Evolutionary conservation across 2,888 invertebrate genomes (phyloP).

Genomic region (Agriotes lineatus): DNA sequence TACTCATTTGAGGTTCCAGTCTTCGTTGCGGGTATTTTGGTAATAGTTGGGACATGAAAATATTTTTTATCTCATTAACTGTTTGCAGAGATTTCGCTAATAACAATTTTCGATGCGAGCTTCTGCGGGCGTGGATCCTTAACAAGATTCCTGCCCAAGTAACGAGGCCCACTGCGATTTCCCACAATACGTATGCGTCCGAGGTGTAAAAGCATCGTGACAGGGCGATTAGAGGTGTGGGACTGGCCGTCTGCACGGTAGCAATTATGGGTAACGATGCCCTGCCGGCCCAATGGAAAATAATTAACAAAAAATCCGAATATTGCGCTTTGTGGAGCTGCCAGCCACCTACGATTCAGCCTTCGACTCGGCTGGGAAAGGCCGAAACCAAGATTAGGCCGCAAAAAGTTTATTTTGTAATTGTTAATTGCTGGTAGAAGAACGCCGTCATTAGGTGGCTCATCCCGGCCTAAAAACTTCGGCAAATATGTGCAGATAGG

Average conservation of each 20-base stretch:
- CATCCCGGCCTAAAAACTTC: too few species aligned
- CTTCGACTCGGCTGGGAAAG: too few species aligned
- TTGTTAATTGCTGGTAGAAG: too few species aligned
- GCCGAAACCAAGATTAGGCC: too few species aligned
- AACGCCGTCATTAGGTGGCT: too few species aligned
- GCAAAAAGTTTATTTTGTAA: too few species aligned
- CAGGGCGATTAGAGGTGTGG: constrained; percentile 45
- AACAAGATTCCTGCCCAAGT: constrained; percentile 43
- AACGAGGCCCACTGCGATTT: constrained; percentile 38
- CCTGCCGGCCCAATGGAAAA: background rate
- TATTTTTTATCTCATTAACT: too few species aligned
- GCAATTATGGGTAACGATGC: constrained; percentile 33
- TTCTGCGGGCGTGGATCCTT: constrained; percentile 40
- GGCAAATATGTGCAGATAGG: too few species aligned
- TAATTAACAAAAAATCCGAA: constrained; percentile 6
- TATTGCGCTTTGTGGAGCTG: background rate
- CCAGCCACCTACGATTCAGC: background rate
- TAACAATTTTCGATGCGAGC: constrained; percentile 14
- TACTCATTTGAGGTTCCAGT: too few species aligned
- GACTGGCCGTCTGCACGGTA: constrained; percentile 34
- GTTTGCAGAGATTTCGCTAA: constrained; percentile 11
- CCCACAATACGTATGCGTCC: constrained; percentile 34
- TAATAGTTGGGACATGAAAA: too few species aligned
- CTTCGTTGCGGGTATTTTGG: too few species aligned
- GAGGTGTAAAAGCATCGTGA: constrained; percentile 47